Evolutionary conservation across 2,113 vertebrate genomes (phyloP).

Genomic region (Nibea coibor): DNA sequence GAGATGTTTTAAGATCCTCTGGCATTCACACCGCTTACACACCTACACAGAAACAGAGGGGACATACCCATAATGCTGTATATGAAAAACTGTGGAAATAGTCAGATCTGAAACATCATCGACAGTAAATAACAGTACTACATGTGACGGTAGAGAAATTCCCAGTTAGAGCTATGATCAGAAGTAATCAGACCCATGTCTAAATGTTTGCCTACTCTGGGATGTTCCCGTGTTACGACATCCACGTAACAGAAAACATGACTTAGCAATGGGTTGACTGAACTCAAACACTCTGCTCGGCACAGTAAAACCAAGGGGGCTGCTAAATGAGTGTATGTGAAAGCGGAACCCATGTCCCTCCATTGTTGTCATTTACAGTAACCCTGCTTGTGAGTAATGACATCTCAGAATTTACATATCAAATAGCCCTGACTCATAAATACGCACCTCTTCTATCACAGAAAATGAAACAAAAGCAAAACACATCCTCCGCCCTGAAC

Average conservation of each 20-base stretch:
- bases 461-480: conserved; percentile 67
- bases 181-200: conserved; percentile 33
- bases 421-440: conserved; percentile 54
- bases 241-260: conserved; percentile 74
- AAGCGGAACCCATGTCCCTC: conserved; percentile 45
- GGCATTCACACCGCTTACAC: conserved; percentile 38
- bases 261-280: conserved; percentile 55
- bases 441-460: conserved; percentile 26
- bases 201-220: conserved; percentile 43
- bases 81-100: conserved; percentile 70
- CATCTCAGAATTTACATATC: conserved; percentile 64
- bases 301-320: conserved; percentile 50
- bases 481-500: conserved; percentile 15
- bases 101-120: conserved; percentile 49
- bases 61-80: conserved; percentile 46
- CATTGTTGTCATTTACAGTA: conserved; percentile 75
- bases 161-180: conserved; percentile 56
- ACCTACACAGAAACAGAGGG: conserved; percentile 56
- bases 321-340: conserved; percentile 54
- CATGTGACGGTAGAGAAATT: conserved; percentile 68
- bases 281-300: neutral
- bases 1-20: conserved; percentile 19
- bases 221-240: conserved; percentile 65
- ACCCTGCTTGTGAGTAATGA: conserved; percentile 71
- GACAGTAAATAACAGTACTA: conserved; percentile 58